Conservation (phyloP, 2,797 vertebrate species). For the Neoniphon sammara region DNA sequence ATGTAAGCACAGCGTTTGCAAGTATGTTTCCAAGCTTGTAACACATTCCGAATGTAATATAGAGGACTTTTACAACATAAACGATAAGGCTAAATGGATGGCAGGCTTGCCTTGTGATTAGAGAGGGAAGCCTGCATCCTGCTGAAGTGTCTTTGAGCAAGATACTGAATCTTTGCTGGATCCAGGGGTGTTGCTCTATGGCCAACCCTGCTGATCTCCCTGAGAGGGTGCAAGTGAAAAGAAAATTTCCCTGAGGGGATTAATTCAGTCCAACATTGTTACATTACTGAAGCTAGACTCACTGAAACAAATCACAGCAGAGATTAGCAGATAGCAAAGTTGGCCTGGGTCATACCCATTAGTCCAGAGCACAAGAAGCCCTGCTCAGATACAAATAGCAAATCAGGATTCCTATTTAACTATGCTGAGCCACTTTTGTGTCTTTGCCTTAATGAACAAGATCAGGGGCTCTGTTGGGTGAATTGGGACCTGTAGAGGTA, state of each 20-base stretch:
- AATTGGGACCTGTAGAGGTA: slow-evolving; percentile 29
- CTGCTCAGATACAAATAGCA: slow-evolving; percentile 15
- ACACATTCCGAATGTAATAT: neutral
- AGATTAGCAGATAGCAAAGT: slow-evolving; percentile 37
- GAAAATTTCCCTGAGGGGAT: slow-evolving; percentile 24
- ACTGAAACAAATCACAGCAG: slow-evolving; percentile 33
- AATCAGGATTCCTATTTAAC: slow-evolving; percentile 40
- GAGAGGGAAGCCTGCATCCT: neutral
- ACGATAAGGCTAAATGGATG: neutral
- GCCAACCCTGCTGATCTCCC: slow-evolving; percentile 11
- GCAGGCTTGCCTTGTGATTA: slow-evolving; percentile 1
- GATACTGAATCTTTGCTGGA: slow-evolving; percentile 4
- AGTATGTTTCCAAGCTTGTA: slow-evolving; percentile 3
- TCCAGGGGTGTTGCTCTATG: neutral
- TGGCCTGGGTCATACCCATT: slow-evolving; percentile 52
- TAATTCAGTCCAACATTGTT: neutral
- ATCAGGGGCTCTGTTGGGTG: slow-evolving; percentile 3
- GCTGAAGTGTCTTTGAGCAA: neutral
- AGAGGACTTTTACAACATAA: no score
- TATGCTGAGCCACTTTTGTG: slow-evolving; percentile 25
- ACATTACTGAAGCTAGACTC: slow-evolving; percentile 20
- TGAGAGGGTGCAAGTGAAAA: slow-evolving; percentile 13
- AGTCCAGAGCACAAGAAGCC: slow-evolving; percentile 22
- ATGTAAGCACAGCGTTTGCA: slow-evolving; percentile 25
- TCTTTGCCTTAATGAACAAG: slow-evolving; percentile 13